Evolutionary conservation across 2,113 vertebrate species (phyloP).

Genomic region (Heptranchias perlo): DNA sequence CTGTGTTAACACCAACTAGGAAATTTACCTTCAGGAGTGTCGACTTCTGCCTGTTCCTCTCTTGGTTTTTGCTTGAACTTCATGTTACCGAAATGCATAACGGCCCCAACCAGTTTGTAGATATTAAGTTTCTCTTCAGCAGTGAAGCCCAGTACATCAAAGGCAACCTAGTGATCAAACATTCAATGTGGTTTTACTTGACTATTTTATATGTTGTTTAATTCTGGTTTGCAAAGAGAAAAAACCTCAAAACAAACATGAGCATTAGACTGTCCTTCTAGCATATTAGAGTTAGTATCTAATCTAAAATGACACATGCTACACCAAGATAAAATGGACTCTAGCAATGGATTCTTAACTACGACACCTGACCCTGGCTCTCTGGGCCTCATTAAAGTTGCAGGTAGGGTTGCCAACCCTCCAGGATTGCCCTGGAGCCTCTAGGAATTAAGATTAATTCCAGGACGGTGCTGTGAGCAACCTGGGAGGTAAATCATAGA

Average conservation of each 20-base stretch:
- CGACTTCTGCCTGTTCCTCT: conserved; percentile 52
- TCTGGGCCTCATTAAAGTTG: neutral
- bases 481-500: no score
- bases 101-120: conserved; percentile 45
- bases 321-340: neutral
- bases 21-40: conserved; percentile 41
- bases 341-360: neutral
- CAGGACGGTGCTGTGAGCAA: no score
- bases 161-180: conserved; percentile 45
- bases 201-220: neutral
- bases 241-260: neutral
- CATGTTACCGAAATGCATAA: conserved; percentile 46
- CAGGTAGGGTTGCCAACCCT: no score
- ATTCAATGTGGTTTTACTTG: neutral
- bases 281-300: neutral
- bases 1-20: no score
- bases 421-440: no score
- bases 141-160: conserved; percentile 53
- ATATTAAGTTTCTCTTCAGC: conserved; percentile 45
- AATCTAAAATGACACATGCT: neutral
- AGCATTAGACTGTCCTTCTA: neutral
- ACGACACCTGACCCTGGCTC: neutral
- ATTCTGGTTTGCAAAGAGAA: neutral
- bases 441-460: no score
- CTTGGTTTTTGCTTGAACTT: conserved; percentile 57